phyloP scores from a whole-genome alignment of 2,888 invertebrate species.

The Diarsia mendica region DNA sequence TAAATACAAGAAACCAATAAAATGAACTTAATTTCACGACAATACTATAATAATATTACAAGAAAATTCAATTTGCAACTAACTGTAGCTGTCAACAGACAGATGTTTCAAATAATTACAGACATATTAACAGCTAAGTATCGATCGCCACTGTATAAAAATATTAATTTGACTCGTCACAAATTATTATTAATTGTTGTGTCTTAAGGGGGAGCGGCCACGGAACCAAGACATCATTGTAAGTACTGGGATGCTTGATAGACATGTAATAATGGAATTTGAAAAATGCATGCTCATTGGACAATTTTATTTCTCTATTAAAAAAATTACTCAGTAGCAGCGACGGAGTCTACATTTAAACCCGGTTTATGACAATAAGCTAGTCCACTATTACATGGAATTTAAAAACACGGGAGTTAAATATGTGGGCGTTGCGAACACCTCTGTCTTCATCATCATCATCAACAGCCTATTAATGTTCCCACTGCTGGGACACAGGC shows the following conservation, averaged over 20 bases:
- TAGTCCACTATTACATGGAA: too few relatives aligned
- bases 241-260: neutral
- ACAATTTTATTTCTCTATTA: too few relatives aligned
- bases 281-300: neutral
- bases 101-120: slow-evolving; percentile 55
- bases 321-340: too few relatives aligned
- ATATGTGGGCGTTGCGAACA: too few relatives aligned
- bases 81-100: slow-evolving; percentile 35
- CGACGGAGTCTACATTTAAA: too few relatives aligned
- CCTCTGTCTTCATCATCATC: too few relatives aligned
- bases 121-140: slow-evolving; percentile 44
- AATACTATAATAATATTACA: slow-evolving; percentile 13
- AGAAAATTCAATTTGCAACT: slow-evolving; percentile 22
- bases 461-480: too few relatives aligned
- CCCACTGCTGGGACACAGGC: too few relatives aligned
- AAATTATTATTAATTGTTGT: slow-evolving; percentile 42
- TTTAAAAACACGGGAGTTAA: too few relatives aligned
- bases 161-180: slow-evolving; percentile 68
- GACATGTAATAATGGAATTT: neutral
- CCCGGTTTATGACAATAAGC: too few relatives aligned
- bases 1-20: neutral
- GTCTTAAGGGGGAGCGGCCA: slow-evolving; percentile 43
- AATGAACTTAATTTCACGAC: neutral
- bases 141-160: slow-evolving; percentile 68
- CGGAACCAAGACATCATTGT: neutral